Evolutionary conservation across 2,888 invertebrate genomes (phyloP).

Genomic region (Xylocampa areola): DNA sequence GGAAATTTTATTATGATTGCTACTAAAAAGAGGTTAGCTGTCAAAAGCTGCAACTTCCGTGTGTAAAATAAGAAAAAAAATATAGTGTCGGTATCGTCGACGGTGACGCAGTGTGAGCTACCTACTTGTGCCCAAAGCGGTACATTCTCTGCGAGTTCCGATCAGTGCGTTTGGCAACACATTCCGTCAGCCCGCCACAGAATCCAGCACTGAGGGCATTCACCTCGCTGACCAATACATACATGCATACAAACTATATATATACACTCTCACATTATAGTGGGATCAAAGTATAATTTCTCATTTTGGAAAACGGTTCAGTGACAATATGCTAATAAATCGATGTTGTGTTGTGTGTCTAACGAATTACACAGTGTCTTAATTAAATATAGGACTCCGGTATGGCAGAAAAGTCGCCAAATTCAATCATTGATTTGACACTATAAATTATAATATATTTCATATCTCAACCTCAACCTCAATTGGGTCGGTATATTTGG

Average conservation of each 20-base stretch:
- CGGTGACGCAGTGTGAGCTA: constrained; percentile 53
- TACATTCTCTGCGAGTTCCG: constrained; percentile 79
- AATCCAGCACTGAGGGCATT: constrained; percentile 80
- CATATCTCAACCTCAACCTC: too few species aligned
- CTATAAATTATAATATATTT: too few species aligned
- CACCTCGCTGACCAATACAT: constrained; percentile 74
- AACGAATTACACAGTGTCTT: constrained; percentile 16
- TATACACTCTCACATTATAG: constrained; percentile 51
- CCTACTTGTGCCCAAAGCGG: constrained; percentile 75
- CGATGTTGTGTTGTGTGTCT: background rate
- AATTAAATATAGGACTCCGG: too few species aligned
- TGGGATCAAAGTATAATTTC: constrained; percentile 46
- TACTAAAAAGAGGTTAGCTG: constrained; percentile 41
- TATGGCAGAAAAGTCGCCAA: too few species aligned
- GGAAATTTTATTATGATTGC: constrained; percentile 21
- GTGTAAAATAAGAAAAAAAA: constrained; percentile 37
- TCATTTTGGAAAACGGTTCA: constrained; percentile 37
- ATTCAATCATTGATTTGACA: too few species aligned
- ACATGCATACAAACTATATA: constrained; percentile 55
- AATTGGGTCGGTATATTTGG: too few species aligned
- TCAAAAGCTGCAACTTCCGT: constrained; percentile 49
- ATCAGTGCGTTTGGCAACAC: constrained; percentile 87
- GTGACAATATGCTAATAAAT: constrained; percentile 27
- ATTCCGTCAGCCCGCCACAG: constrained; percentile 81
- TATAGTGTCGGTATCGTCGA: constrained; percentile 30